phyloP scores from a whole-genome alignment of 2,113 vertebrate genomes.

The Cryptotis parvus region DNA sequence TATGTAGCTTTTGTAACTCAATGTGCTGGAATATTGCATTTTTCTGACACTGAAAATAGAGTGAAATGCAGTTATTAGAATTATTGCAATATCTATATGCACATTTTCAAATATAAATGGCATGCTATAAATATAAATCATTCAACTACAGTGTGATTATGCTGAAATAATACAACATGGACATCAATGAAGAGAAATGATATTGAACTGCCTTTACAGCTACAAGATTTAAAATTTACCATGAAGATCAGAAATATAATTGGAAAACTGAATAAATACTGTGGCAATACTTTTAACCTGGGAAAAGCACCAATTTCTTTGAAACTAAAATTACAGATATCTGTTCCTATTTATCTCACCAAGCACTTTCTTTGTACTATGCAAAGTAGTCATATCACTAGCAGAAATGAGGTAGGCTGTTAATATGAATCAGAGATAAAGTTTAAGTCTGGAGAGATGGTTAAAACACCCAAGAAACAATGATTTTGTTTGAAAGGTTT shows the following conservation, averaged over 20 bases:
- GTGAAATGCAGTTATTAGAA: constrained; percentile 84
- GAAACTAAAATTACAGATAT: constrained; percentile 83
- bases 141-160: constrained; percentile 82
- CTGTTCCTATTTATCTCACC: constrained; percentile 84
- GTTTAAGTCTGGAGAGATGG: constrained; percentile 78
- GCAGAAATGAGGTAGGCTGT: constrained; percentile 85
- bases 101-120: constrained; percentile 87
- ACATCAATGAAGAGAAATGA: constrained; percentile 86
- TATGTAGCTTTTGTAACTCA: constrained; percentile 81
- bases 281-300: constrained; percentile 80
- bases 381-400: constrained; percentile 82
- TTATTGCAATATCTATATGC: constrained; percentile 84
- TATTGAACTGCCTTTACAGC: constrained; percentile 78
- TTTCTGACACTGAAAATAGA: constrained; percentile 80
- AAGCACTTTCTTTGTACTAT: constrained; percentile 80
- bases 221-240: constrained; percentile 75
- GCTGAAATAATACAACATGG: constrained; percentile 88
- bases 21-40: constrained; percentile 81
- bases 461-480: constrained; percentile 64
- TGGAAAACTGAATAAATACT: constrained; percentile 86
- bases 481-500: constrained; percentile 70
- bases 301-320: constrained; percentile 82
- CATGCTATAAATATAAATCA: constrained; percentile 86
- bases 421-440: constrained; percentile 80
- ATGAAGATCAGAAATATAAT: constrained; percentile 85